phyloP scores from a whole-genome alignment of 64 coral and sea anemone species.

The Montipora efflorescens region DNA sequence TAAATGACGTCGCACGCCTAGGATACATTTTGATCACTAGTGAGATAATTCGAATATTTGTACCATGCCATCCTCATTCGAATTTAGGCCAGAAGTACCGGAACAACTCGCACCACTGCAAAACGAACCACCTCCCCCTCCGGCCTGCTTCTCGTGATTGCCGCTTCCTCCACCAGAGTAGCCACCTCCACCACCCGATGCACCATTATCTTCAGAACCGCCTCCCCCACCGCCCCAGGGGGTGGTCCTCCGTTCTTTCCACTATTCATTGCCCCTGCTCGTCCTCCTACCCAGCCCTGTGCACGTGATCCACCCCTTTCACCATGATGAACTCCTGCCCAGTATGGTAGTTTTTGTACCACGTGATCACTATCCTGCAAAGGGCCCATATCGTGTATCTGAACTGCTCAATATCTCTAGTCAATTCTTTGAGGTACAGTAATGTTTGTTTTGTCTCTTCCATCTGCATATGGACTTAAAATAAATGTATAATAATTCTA shows the following conservation, averaged over 20 bases:
- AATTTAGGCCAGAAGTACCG: neutral
- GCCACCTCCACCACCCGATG: neutral
- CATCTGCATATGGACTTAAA: no score
- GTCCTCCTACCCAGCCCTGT: slow-evolving; percentile 41
- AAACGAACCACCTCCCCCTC: slow-evolving; percentile 1
- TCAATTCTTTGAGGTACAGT: no score
- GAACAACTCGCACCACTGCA: neutral
- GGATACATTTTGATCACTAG: no score
- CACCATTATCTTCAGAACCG: neutral
- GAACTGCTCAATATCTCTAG: no score
- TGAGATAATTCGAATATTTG: neutral
- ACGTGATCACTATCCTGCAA: no score
- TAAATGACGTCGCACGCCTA: no score
- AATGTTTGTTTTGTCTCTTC: no score
- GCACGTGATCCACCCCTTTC: slow-evolving; percentile 33
- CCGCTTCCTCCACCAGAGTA: slow-evolving; percentile 17
- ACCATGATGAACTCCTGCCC: neutral
- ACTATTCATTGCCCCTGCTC: slow-evolving; percentile 55
- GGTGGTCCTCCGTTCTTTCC: slow-evolving; percentile 44
- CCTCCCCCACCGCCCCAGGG: slow-evolving; percentile 10
- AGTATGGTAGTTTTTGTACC: no score
- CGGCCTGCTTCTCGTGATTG: neutral
- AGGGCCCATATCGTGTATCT: no score
- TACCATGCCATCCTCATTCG: neutral
- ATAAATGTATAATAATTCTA: no score